Percentiles rank a stretch among this genome's conserved stretches.
Evolutionary conservation across 92 coral and sea anemone species (phyloP).

Genomic region (Bergia puertoricense): DNA sequence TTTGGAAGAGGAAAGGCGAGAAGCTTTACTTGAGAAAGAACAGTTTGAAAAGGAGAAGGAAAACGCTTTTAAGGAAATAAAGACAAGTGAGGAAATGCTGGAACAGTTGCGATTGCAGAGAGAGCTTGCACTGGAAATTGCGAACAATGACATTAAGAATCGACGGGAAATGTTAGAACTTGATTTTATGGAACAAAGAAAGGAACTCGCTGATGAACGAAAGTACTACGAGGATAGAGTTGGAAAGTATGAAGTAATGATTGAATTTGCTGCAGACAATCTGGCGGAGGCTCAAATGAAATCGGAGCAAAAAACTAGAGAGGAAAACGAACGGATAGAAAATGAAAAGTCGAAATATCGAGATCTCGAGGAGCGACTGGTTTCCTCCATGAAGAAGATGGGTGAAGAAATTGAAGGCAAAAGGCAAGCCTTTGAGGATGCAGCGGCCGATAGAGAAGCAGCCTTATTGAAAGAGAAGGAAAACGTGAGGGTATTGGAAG

Average conservation of each 20-base stretch:
- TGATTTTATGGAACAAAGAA: conserved; percentile 70
- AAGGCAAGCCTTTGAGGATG: conserved; percentile 62
- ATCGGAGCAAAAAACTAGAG: conserved; percentile 71
- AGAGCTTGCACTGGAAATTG: conserved; percentile 63
- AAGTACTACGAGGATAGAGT: conserved; percentile 65
- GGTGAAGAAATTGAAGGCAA: conserved; percentile 71
- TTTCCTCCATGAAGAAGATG: conserved; percentile 57
- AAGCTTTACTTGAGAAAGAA: conserved; percentile 68
- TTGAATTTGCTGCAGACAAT: conserved; percentile 88
- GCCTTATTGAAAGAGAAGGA: conserved; percentile 53
- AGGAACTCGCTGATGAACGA: conserved; percentile 71
- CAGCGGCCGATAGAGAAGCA: conserved; percentile 51
- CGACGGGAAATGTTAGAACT: conserved; percentile 82
- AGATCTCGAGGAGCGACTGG: conserved; percentile 69
- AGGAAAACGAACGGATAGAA: conserved; percentile 75
- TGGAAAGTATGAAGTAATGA: conserved; percentile 69
- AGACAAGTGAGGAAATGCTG: conserved; percentile 59
- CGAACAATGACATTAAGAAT: conserved; percentile 66
- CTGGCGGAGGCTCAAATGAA: conserved; percentile 81
- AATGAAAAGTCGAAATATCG: conserved; percentile 68
- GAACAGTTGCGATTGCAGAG: conserved; percentile 64
- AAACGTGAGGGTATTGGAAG: conserved; percentile 35
- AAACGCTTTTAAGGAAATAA: conserved; percentile 58
- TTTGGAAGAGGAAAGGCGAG: conserved; percentile 74
- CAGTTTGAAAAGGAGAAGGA: conserved; percentile 78